Evolutionary conservation across 1,140 invertebrate genomes (phyloP).

Genomic region (Euura saliciscinereae): DNA sequence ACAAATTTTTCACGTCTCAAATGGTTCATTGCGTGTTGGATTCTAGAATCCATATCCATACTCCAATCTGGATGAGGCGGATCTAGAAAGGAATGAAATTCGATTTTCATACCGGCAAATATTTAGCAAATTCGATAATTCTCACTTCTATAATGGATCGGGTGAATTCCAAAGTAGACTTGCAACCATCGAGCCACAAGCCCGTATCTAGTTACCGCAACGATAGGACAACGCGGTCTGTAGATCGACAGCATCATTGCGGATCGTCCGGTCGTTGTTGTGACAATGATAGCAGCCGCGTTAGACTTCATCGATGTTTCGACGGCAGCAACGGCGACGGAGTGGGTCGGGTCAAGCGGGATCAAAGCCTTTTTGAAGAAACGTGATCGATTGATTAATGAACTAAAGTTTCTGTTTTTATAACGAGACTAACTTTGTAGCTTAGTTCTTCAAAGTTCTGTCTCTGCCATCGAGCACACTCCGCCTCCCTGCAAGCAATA

Average conservation of each 20-base stretch:
- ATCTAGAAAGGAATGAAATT: constrained; percentile 28
- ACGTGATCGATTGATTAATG: constrained; percentile 26
- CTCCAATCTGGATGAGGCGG: constrained; percentile 65
- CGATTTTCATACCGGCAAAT: neutral
- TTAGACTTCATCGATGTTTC: constrained; percentile 80
- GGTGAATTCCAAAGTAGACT: constrained; percentile 72
- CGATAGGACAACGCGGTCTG: constrained; percentile 82
- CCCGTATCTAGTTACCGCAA: constrained; percentile 78
- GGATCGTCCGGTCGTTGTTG: constrained; percentile 83
- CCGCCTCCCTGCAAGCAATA: constrained; percentile 79
- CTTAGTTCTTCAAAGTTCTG: constrained; percentile 77
- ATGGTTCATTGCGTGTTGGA: constrained; percentile 70
- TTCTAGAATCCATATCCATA: constrained; percentile 73
- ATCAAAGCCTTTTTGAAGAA: constrained; percentile 52
- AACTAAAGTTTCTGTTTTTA: neutral
- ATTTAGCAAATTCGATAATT: neutral
- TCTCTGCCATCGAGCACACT: constrained; percentile 80
- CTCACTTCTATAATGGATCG: constrained; percentile 60
- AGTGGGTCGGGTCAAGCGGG: constrained; percentile 73
- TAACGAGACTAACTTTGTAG: constrained; percentile 59
- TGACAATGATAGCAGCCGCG: constrained; percentile 83
- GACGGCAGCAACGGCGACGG: constrained; percentile 83
- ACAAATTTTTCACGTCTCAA: constrained; percentile 70
- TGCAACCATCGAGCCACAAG: constrained; percentile 77
- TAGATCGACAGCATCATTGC: constrained; percentile 81